These are phyloP conservation scores for Rhizoglyphus robini DNA, from an alignment of 1,140 invertebrate species.

Conservation along the genomic window DNA sequence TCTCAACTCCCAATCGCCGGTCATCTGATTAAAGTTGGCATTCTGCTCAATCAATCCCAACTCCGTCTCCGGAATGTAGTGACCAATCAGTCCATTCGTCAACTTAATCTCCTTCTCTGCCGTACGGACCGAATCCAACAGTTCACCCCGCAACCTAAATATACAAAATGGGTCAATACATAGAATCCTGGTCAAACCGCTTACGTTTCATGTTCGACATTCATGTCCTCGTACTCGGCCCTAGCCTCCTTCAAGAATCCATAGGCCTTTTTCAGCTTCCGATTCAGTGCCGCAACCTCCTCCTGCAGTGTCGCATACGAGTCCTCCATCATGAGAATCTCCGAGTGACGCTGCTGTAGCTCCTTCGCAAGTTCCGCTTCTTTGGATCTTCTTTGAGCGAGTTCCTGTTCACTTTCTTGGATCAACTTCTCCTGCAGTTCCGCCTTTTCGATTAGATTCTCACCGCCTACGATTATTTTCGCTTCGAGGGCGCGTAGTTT, in stretches of 20 bases:
- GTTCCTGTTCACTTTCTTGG: slow-evolving; percentile 73
- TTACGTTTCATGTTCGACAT: slow-evolving; percentile 83
- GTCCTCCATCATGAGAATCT: slow-evolving; percentile 88
- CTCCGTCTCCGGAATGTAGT: slow-evolving; percentile 57
- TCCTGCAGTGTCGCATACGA: slow-evolving; percentile 86
- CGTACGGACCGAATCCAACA: slow-evolving; percentile 78
- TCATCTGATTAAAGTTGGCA: slow-evolving; percentile 93
- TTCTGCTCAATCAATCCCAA: slow-evolving; percentile 80
- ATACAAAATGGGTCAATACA: no score
- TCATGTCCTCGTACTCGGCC: slow-evolving; percentile 70
- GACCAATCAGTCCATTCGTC: slow-evolving; percentile 63
- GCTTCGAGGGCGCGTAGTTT: slow-evolving; percentile 82
- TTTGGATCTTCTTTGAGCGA: slow-evolving; percentile 64
- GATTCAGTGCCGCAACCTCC: slow-evolving; percentile 75
- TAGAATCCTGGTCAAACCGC: no score
- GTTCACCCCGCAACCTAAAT: slow-evolving; percentile 93
- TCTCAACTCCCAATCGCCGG: slow-evolving; percentile 93
- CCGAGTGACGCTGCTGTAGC: slow-evolving; percentile 69
- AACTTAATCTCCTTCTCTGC: slow-evolving; percentile 78
- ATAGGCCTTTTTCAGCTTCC: slow-evolving; percentile 79
- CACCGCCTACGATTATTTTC: slow-evolving; percentile 92
- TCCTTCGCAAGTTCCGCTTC: slow-evolving; percentile 67
- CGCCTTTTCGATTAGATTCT: slow-evolving; percentile 94
- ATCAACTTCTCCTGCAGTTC: slow-evolving; percentile 81
- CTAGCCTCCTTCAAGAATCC: slow-evolving; percentile 64